Conservation (phyloP, 2,888 invertebrate species). For the Ophioninae sp. region DNA sequence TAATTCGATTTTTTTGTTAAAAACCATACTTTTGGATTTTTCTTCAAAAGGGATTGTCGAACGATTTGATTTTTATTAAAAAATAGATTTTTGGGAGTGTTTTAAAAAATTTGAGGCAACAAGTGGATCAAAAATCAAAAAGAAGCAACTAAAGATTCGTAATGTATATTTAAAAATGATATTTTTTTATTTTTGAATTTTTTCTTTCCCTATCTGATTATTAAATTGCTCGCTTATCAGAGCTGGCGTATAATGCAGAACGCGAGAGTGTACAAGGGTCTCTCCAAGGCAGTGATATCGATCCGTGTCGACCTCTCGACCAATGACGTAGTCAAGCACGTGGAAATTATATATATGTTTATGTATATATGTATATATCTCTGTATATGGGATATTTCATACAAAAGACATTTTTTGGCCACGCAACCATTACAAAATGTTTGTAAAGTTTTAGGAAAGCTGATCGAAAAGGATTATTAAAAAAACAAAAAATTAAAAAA, state of each 20-base stretch:
- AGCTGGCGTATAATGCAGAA: slow-evolving; percentile 35
- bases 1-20: too few species aligned
- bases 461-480: too few species aligned
- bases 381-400: slow-evolving; percentile 1
- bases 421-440: neutral
- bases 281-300: slow-evolving; percentile 57
- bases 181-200: neutral
- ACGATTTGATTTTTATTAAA: too few species aligned
- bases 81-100: too few species aligned
- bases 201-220: slow-evolving; percentile 10
- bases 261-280: slow-evolving; percentile 26
- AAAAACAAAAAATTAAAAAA: neutral
- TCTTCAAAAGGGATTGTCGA: too few species aligned
- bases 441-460: too few species aligned
- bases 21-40: too few species aligned
- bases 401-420: neutral
- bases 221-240: slow-evolving; percentile 46
- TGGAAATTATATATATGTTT: slow-evolving; percentile 42
- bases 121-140: too few species aligned
- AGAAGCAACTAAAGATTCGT: too few species aligned
- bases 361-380: slow-evolving; percentile 9
- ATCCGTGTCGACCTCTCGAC: slow-evolving; percentile 60
- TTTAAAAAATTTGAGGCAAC: too few species aligned
- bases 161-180: neutral
- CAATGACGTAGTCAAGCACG: slow-evolving; percentile 56